These are phyloP conservation scores for Hyles vespertilio DNA, from an alignment of 1,140 invertebrate species.

Conservation along the genomic window DNA sequence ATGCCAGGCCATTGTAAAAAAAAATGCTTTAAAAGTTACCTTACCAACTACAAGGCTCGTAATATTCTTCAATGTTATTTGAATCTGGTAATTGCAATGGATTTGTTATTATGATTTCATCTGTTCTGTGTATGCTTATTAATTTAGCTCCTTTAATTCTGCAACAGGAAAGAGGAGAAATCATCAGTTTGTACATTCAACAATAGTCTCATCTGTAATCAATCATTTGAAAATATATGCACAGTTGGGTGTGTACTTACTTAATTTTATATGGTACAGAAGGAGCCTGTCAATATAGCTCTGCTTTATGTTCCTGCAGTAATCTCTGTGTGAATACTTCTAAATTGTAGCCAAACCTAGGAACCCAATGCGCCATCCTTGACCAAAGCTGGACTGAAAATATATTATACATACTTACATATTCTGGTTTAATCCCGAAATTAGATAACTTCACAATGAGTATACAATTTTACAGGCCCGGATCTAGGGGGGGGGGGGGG, in stretches of 20 bases:
- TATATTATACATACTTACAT: constrained; percentile 9
- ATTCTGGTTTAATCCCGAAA: neutral
- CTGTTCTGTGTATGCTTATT: constrained; percentile 79
- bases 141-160: constrained; percentile 76
- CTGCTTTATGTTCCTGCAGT: constrained; percentile 94
- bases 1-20: no score
- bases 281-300: constrained; percentile 93
- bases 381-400: constrained; percentile 92
- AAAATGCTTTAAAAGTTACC: no score
- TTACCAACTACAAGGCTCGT: constrained; percentile 87
- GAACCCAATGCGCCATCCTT: constrained; percentile 96
- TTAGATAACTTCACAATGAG: no score
- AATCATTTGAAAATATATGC: neutral
- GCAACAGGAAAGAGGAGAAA: constrained; percentile 17
- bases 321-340: constrained; percentile 96
- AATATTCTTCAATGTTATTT: constrained; percentile 82
- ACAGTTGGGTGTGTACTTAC: constrained; percentile 53
- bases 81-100: constrained; percentile 86
- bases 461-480: no score
- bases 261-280: constrained; percentile 96
- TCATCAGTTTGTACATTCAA: neutral
- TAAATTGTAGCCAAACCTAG: constrained; percentile 95
- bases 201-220: neutral
- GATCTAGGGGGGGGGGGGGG: no score
- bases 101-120: constrained; percentile 88